Base-by-base conservation (phyloP, 2,113 vertebrate genomes). In the Brevimyrus niger region DNA sequence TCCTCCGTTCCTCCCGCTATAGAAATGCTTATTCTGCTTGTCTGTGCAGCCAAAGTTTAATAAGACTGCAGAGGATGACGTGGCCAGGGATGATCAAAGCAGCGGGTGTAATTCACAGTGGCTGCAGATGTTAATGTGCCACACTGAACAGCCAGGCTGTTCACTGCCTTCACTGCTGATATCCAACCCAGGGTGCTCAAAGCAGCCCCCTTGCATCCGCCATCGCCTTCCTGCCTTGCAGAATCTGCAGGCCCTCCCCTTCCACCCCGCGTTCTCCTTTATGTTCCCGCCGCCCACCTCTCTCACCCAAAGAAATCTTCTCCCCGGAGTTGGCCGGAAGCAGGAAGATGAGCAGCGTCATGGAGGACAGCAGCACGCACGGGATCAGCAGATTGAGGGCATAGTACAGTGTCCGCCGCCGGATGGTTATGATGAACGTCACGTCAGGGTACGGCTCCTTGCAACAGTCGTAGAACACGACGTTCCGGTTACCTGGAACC, bases 291-390 rank as follows among this genome's bases (percentile, higher is more conserved):
- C 83, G 50, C 87, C 89, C 61, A 10, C n/a, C 89, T 90, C 88
- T 44, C 95, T 95, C 92, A 96, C 95, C 97, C 93, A 96, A 93
- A 51, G 96, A 96, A 92, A 96, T 96, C 94, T 96, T 97, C 94
- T 97, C 97, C 83, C 96, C 96, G 3, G 96, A 96, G 91, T 96
- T 96, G 5, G 95, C 96, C 6, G 96, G 97, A 82, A 97, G 94
- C 92, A 96, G 95, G 86, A 96, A 97, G 89, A 96, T 94, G 8
- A 96, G 95, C 65, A 96, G 92, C 3, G 95, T 96, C 95, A 96
- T 96, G 6, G 95, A 96, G 13, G 96, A 96, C 23, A 96, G 94
- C 80, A 96, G 92, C 87, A 96, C 94, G 3, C 96, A 96, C 31
- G 96, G 96, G 91, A 96, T 94, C 90, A 96, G 95, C 51, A 97